Evolutionary conservation across 2,888 invertebrate species (phyloP), one percentile per base, ranked within the genome.

Genomic region (Cylloceria caligata): DNA sequence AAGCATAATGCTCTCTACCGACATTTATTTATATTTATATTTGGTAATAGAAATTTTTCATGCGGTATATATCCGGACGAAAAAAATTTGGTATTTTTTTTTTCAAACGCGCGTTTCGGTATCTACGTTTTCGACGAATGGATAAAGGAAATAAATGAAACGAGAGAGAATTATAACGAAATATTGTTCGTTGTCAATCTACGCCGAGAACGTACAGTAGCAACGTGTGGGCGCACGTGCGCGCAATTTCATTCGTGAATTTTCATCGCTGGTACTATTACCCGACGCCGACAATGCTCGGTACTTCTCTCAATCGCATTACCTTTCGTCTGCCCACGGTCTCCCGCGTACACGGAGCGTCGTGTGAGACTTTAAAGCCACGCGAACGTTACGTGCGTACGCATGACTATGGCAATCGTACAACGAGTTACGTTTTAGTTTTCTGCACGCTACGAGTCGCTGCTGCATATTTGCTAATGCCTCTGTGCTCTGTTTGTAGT

Each of bases 191-290:
- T 67, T 42, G 11, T 77, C n/a, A 34, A 27, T 34, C 13, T 21
- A 21, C 42, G 30, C 60, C 9, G 65, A 39, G 52, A 21, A 21
- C 21, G 52, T 30, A 30, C 24, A 24, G 52, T 24, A 30, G n/a
- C 36, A 3, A 55, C 55, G 74, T 42, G 65, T 64, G 60, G 49
- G 45, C 60, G 72, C 76, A 76, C 80, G 80, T 81, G 80, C 67
- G 71, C 76, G 71, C 80, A 62, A 67, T 72, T 76, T 69, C 71
- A 81, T 76, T 72, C 67, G 71, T 21, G 47, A 80, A 65, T 80
- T 71, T 75, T 67, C 71, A 52, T 36, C 67, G 75, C 67, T n/a
- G 19, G 16, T 30, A 42, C 71, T 30, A 64, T 57, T 52, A 73
- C 57, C 30, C 55, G 71, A 42, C 42, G 27, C 19, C 24, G 36